These are phyloP conservation scores for Panthera uncia DNA, from an alignment of 2,113 vertebrate genomes.

Conservation along the genomic window DNA sequence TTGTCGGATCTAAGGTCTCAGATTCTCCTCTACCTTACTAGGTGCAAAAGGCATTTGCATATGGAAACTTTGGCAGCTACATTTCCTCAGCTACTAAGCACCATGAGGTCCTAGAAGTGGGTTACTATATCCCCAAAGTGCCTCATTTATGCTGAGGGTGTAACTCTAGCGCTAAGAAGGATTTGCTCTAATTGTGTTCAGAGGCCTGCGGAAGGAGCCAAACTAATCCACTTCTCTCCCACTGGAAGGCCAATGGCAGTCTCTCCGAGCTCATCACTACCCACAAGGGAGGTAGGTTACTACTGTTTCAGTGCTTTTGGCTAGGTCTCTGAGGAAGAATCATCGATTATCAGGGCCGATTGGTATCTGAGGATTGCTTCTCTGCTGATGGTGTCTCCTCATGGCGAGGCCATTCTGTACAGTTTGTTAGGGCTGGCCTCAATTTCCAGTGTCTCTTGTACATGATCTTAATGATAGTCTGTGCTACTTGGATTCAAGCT, in stretches of 20 bases:
- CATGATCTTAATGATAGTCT: constrained; percentile 18
- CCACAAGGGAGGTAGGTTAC: neutral
- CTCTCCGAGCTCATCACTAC: neutral
- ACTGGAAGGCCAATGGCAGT: neutral
- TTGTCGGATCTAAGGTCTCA: neutral
- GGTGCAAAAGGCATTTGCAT: neutral
- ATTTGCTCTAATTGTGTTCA: neutral
- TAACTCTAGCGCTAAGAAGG: neutral
- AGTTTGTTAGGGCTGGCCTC: neutral
- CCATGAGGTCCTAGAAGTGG: neutral
- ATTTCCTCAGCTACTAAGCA: neutral
- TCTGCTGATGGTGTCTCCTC: neutral
- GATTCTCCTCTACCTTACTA: neutral
- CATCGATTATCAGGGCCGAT: neutral
- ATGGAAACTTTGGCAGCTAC: neutral
- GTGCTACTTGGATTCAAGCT: neutral
- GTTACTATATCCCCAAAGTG: neutral
- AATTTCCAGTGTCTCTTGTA: neutral
- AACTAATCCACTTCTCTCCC: neutral
- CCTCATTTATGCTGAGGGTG: neutral
- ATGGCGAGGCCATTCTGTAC: neutral
- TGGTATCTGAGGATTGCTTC: neutral
- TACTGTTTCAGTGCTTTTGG: neutral
- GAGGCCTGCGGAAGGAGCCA: neutral
- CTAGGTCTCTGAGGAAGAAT: neutral